Evolutionary conservation across 2,888 invertebrate species (phyloP).

Genomic region (Drosophila peninsularis): DNA sequence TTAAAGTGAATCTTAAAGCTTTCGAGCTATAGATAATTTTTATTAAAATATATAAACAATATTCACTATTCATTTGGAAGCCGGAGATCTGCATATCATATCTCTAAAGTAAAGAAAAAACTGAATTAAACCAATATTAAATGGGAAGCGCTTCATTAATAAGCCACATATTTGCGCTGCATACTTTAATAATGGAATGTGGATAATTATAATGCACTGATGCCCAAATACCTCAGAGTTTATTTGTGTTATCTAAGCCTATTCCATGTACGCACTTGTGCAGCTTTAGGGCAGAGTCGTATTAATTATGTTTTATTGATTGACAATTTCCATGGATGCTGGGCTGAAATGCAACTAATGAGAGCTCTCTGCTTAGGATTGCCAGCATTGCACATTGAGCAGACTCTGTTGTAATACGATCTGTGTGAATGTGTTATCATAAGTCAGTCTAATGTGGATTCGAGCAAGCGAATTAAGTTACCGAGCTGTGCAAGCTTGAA

Average conservation of each 20-base stretch:
- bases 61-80: too few relatives aligned
- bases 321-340: slow-evolving; percentile 8
- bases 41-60: too few relatives aligned
- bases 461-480: slow-evolving; percentile 26
- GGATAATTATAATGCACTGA: background rate
- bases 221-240: slow-evolving; percentile 14
- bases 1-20: too few relatives aligned
- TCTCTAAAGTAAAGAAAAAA: too few relatives aligned
- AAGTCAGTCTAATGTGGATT: slow-evolving; percentile 18
- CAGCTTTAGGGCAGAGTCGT: background rate
- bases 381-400: too few relatives aligned
- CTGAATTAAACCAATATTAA: too few relatives aligned
- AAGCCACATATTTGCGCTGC: background rate
- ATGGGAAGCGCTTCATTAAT: background rate
- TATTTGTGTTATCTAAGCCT: slow-evolving; percentile 1
- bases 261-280: background rate
- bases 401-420: slow-evolving; percentile 1
- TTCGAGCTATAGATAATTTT: too few relatives aligned
- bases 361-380: background rate
- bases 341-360: slow-evolving; percentile 6
- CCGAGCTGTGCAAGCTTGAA: slow-evolving; percentile 22
- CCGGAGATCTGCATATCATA: too few relatives aligned
- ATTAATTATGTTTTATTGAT: slow-evolving; percentile 42
- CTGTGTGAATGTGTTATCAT: slow-evolving; percentile 20
- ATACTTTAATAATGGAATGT: background rate